These are phyloP conservation scores for Corvus cornix DNA, from an alignment of 2,113 vertebrate genomes.

Conservation along the genomic window DNA sequence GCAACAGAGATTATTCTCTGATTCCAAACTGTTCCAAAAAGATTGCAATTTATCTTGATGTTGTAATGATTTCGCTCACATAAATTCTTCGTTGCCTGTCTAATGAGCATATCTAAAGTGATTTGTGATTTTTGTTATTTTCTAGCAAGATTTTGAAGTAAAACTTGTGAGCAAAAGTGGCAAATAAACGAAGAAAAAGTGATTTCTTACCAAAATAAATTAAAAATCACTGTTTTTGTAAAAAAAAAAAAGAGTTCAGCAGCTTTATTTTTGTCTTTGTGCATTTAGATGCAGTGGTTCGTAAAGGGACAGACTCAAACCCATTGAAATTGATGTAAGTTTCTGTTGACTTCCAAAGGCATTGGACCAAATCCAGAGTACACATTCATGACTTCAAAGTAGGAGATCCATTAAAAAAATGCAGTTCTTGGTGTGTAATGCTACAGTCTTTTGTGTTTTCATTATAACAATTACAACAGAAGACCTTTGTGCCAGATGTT, in stretches of 20 bases:
- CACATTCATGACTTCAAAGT: slow-evolving; percentile 43
- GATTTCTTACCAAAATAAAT: neutral
- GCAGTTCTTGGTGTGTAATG: slow-evolving; percentile 37
- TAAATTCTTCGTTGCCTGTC: neutral
- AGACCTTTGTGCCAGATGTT: slow-evolving; percentile 62
- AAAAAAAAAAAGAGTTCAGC: neutral
- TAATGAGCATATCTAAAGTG: neutral
- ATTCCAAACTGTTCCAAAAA: neutral
- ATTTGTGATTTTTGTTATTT: neutral
- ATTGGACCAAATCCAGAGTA: slow-evolving; percentile 42
- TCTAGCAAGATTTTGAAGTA: neutral
- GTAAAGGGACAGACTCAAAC: neutral
- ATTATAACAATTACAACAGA: slow-evolving; percentile 59
- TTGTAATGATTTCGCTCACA: neutral
- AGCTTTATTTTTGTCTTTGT: neutral
- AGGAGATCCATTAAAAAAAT: slow-evolving; percentile 25
- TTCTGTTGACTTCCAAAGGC: slow-evolving; percentile 29
- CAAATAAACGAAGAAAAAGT: neutral
- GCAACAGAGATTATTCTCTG: neutral
- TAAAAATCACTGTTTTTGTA: neutral
- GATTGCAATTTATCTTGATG: neutral
- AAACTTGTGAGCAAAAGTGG: neutral
- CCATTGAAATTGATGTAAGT: slow-evolving; percentile 12
- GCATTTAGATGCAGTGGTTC: neutral
- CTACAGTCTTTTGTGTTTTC: slow-evolving; percentile 55